Evolutionary conservation across 2,888 invertebrate genomes (phyloP).

Genomic region (Epirrhoe alternata): DNA sequence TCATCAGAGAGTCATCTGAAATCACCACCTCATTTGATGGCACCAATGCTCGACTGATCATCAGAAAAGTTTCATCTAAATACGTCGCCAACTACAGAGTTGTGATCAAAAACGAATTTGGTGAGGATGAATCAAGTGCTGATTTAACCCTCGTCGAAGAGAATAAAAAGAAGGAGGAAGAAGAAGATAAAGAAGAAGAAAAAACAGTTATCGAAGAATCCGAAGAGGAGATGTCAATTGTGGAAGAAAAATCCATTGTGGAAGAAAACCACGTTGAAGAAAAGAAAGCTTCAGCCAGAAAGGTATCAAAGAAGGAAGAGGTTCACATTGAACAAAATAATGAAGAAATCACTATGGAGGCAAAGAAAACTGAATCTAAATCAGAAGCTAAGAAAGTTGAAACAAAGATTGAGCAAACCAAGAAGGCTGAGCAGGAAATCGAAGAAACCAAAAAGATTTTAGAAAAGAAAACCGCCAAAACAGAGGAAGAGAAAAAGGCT

Average conservation of each 20-base stretch:
- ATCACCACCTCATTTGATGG: slow-evolving; percentile 93
- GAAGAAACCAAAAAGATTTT: slow-evolving; percentile 79
- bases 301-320: slow-evolving; percentile 72
- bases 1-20: slow-evolving; percentile 91
- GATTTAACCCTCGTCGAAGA: slow-evolving; percentile 91
- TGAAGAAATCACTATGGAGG: slow-evolving; percentile 43
- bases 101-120: slow-evolving; percentile 95
- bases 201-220: slow-evolving; percentile 79
- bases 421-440: slow-evolving; percentile 71
- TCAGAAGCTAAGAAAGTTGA: slow-evolving; percentile 64
- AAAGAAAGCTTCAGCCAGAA: slow-evolving; percentile 68
- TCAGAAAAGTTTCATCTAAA: slow-evolving; percentile 90
- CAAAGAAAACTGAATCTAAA: slow-evolving; percentile 68
- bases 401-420: slow-evolving; percentile 65
- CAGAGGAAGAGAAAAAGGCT: slow-evolving; percentile 80
- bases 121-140: slow-evolving; percentile 94
- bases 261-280: slow-evolving; percentile 77
- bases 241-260: slow-evolving; percentile 77
- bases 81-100: slow-evolving; percentile 93
- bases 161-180: slow-evolving; percentile 86
- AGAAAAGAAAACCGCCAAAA: slow-evolving; percentile 79
- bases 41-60: slow-evolving; percentile 90
- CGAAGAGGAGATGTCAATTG: slow-evolving; percentile 80
- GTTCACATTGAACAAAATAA: slow-evolving; percentile 54
- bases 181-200: slow-evolving; percentile 70